Evolutionary conservation across 2,113 vertebrate species (phyloP).

Genomic region (Trogon melanurus): DNA sequence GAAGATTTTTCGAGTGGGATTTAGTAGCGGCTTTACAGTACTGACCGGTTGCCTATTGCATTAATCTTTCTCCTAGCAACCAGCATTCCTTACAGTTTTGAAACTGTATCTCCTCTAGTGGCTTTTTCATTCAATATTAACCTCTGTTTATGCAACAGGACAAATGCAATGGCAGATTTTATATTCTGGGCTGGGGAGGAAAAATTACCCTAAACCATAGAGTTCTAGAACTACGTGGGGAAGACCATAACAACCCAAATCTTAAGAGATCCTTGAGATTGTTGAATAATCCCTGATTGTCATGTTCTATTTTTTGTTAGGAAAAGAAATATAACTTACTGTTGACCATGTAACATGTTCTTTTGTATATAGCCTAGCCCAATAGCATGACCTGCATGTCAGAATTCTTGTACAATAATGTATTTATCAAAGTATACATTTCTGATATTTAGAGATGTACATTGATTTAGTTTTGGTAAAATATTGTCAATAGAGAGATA

Average conservation of each 20-base stretch:
- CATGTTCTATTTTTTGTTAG: slow-evolving; percentile 65
- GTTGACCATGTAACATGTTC: slow-evolving; percentile 59
- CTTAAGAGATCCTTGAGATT: slow-evolving; percentile 60
- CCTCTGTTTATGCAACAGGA: slow-evolving; percentile 57
- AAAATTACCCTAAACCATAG: slow-evolving; percentile 17
- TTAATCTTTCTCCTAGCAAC: slow-evolving; percentile 63
- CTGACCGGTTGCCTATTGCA: slow-evolving; percentile 39
- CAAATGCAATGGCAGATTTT: slow-evolving; percentile 58
- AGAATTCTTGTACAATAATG: slow-evolving; percentile 74
- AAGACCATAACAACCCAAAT: slow-evolving; percentile 3
- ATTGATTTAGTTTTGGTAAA: slow-evolving; percentile 81
- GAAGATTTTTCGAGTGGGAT: slow-evolving; percentile 57
- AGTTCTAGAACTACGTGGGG: slow-evolving; percentile 15
- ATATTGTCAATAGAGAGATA: slow-evolving; percentile 76
- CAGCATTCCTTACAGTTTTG: slow-evolving; percentile 50
- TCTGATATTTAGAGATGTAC: slow-evolving; percentile 84
- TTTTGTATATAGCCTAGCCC: slow-evolving; percentile 67
- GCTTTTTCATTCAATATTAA: slow-evolving; percentile 58
- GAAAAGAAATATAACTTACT: slow-evolving; percentile 53
- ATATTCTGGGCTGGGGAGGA: slow-evolving; percentile 61
- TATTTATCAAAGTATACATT: slow-evolving; percentile 77
- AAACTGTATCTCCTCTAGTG: slow-evolving; percentile 30
- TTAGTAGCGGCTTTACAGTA: slow-evolving; percentile 28
- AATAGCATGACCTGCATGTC: slow-evolving; percentile 83
- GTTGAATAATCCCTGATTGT: slow-evolving; percentile 71